phyloP scores from a whole-genome alignment of 2,113 vertebrate species.

The Helogale parvula region DNA sequence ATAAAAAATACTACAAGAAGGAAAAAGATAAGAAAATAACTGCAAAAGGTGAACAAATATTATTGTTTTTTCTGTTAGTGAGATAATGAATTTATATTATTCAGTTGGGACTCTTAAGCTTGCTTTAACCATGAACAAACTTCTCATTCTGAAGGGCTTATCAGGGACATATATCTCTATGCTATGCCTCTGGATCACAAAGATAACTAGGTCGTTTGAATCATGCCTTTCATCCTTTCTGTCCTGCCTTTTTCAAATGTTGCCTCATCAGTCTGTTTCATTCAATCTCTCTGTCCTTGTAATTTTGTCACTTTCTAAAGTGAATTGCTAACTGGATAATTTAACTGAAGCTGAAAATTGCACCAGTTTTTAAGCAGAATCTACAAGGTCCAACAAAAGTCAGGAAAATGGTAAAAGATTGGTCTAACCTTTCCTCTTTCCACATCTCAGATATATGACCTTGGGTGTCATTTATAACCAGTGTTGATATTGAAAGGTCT shows the following conservation, averaged over 20 bases:
- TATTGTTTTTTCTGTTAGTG: neutral
- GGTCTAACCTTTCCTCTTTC: neutral
- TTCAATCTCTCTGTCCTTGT: neutral
- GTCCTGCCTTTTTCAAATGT: neutral
- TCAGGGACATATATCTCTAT: neutral
- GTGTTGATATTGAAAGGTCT: neutral
- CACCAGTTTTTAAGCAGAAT: neutral
- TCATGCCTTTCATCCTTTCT: neutral
- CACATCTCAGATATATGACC: neutral
- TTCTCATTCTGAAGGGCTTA: accelerated
- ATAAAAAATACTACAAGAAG: neutral
- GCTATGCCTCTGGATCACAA: neutral
- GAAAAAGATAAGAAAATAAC: slow-evolving; percentile 29
- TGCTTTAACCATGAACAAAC: neutral
- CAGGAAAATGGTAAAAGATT: neutral
- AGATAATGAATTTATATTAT: neutral
- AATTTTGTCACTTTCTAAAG: slow-evolving; percentile 25
- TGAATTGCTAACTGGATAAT: slow-evolving; percentile 23
- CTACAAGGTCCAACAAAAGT: neutral
- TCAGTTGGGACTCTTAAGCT: neutral
- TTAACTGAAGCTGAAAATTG: neutral
- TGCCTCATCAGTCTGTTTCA: neutral
- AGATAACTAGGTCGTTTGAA: neutral
- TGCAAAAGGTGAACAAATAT: neutral
- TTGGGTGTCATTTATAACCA: neutral